Evolutionary conservation across 2,888 invertebrate genomes (phyloP).

Genomic region (Pseudolycoriella hygida): DNA sequence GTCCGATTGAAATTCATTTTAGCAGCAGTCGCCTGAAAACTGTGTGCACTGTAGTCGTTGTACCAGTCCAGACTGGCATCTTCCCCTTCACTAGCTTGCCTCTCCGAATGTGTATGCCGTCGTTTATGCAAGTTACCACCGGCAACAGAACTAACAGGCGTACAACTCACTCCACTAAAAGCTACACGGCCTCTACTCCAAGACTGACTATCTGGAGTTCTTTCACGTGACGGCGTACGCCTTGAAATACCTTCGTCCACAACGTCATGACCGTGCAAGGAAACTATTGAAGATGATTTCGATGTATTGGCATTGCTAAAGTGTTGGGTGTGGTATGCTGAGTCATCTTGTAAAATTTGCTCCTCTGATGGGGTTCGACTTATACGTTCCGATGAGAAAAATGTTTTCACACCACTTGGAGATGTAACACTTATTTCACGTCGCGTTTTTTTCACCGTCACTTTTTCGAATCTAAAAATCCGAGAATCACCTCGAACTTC

Average conservation of each 20-base stretch:
- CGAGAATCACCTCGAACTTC: slow-evolving; percentile 42
- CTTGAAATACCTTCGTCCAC: slow-evolving; percentile 32
- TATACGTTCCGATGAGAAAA: slow-evolving; percentile 16
- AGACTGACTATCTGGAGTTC: slow-evolving; percentile 5
- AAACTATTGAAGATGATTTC: slow-evolving; percentile 34
- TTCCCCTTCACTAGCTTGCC: slow-evolving; percentile 4
- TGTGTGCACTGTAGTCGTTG: slow-evolving; percentile 32
- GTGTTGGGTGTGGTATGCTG: slow-evolving; percentile 37
- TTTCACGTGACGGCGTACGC: slow-evolving; percentile 15
- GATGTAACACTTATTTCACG: slow-evolving; percentile 31
- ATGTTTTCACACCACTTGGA: slow-evolving; percentile 21
- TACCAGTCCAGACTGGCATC: slow-evolving; percentile 34
- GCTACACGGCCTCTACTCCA: slow-evolving; percentile 12
- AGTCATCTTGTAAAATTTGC: slow-evolving; percentile 28
- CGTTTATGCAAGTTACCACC: slow-evolving; percentile 5
- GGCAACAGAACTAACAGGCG: slow-evolving; percentile 7
- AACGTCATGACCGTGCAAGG: slow-evolving; percentile 32
- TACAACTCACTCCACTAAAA: slow-evolving; percentile 10
- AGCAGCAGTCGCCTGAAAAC: slow-evolving; percentile 44
- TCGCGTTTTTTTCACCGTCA: slow-evolving; percentile 45
- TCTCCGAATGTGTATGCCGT: slow-evolving; percentile 17
- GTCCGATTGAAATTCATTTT: slow-evolving; percentile 57
- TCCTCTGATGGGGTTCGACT: slow-evolving; percentile 37
- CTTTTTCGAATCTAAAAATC: slow-evolving; percentile 54
- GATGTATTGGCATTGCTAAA: slow-evolving; percentile 28